Percentiles rank a stretch among this genome's conserved stretches.
Conservation (phyloP, 1,140 invertebrate genomes). For the Uloborus diversus region DNA sequence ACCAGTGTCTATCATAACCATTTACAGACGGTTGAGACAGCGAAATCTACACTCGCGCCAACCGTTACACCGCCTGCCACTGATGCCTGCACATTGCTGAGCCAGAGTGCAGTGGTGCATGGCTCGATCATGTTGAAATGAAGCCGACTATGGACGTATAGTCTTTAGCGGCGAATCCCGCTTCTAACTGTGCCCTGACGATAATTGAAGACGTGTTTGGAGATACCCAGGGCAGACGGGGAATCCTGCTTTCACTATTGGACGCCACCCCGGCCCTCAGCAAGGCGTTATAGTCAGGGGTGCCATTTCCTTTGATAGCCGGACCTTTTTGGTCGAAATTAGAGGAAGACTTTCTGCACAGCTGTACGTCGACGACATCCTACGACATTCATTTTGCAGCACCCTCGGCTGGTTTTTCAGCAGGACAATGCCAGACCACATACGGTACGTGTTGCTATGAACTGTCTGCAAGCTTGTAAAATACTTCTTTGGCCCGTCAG, state of each 20-base stretch:
- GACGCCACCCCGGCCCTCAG: background rate
- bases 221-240: background rate
- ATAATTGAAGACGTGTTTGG: constrained; percentile 2
- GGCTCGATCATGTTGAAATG: background rate
- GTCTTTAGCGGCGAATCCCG: background rate
- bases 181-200: background rate
- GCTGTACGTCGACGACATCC: background rate
- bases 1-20: background rate
- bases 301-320: constrained; percentile 20
- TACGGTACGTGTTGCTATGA: background rate
- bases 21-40: constrained; percentile 12
- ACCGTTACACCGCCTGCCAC: background rate
- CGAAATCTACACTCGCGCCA: background rate
- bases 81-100: background rate
- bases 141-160: background rate
- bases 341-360: background rate
- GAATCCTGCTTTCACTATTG: background rate
- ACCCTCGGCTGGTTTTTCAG: background rate
- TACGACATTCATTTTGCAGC: background rate
- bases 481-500: background rate
- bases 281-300: background rate
- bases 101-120: background rate
- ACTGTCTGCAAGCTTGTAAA: background rate
- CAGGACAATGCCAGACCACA: background rate
- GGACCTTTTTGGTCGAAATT: constrained; percentile 17